These are phyloP conservation scores for Clupea harengus DNA, from an alignment of 2,113 vertebrate species.

Conservation along the genomic window DNA sequence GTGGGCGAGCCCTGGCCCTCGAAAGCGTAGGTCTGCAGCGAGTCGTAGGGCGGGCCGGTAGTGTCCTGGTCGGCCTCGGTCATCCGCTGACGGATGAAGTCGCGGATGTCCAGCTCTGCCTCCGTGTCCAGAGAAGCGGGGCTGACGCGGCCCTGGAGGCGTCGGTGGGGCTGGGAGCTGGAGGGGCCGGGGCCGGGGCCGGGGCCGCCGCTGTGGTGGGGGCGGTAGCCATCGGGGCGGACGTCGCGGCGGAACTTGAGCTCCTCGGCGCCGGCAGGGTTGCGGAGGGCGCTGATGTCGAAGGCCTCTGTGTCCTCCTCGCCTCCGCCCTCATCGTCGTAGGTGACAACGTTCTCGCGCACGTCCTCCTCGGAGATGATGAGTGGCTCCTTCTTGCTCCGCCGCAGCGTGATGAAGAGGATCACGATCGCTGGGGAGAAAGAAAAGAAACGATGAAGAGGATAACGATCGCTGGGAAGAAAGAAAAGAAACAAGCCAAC, in stretches of 20 bases:
- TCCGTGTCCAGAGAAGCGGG: constrained; percentile 66
- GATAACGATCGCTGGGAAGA: constrained; percentile 76
- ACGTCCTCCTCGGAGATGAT: constrained; percentile 86
- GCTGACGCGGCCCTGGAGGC: neutral
- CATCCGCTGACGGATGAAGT: constrained; percentile 82
- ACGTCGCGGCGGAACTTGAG: constrained; percentile 88
- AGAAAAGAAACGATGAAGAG: constrained; percentile 69
- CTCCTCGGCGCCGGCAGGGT: constrained; percentile 85
- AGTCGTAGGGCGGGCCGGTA: constrained; percentile 83
- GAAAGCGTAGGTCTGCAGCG: constrained; percentile 85
- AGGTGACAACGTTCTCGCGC: constrained; percentile 85
- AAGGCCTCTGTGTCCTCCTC: constrained; percentile 98
- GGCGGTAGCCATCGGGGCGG: constrained; percentile 73
- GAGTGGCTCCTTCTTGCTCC: constrained; percentile 83
- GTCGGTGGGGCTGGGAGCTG: neutral
- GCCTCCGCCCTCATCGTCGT: constrained; percentile 93
- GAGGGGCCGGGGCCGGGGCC: neutral
- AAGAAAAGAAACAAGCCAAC: constrained; percentile 28
- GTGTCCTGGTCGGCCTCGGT: constrained; percentile 80
- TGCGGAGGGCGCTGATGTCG: constrained; percentile 82
- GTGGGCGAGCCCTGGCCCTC: constrained; percentile 81
- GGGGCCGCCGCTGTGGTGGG: neutral
- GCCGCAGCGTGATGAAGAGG: constrained; percentile 80
- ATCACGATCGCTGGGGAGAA: constrained; percentile 76
- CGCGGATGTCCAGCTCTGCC: constrained; percentile 80